A percentile compares a stretch with the other conserved stretches of the same genome.
These are phyloP conservation scores for Microtus oregoni DNA, from an alignment of 2,113 vertebrate species.

Conservation along the genomic window DNA sequence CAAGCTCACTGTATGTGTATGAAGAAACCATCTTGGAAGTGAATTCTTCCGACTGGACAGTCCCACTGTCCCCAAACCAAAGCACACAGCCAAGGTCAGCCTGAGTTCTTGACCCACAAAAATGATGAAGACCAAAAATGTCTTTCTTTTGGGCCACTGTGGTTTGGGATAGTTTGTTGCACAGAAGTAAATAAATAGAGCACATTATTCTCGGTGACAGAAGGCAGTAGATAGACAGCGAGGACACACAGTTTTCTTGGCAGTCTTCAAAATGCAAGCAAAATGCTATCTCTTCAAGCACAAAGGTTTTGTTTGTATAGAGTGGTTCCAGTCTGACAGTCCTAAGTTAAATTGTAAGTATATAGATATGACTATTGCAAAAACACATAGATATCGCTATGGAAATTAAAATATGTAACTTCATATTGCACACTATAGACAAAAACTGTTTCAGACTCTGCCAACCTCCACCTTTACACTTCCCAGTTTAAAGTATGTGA, in stretches of 20 bases:
- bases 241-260: background rate
- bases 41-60: background rate
- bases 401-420: background rate
- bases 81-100: background rate
- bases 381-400: background rate
- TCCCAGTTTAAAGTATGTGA: background rate
- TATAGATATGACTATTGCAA: background rate
- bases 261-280: conserved; percentile 14
- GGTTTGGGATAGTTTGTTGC: conserved; percentile 14
- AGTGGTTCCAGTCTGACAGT: background rate
- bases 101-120: background rate
- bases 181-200: background rate
- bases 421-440: background rate
- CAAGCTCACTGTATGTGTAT: background rate
- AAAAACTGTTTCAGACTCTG: background rate
- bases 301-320: conserved; percentile 21
- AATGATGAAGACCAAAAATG: background rate
- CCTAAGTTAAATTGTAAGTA: conserved; percentile 18
- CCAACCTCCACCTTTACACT: no score
- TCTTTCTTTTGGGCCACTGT: background rate
- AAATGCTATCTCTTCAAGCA: background rate
- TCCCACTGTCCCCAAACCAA: background rate
- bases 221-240: background rate
- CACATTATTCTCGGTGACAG: background rate
- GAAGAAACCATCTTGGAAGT: background rate